Base-by-base conservation (phyloP, 2,888 invertebrate genomes). In the Hecatera dysodea region DNA sequence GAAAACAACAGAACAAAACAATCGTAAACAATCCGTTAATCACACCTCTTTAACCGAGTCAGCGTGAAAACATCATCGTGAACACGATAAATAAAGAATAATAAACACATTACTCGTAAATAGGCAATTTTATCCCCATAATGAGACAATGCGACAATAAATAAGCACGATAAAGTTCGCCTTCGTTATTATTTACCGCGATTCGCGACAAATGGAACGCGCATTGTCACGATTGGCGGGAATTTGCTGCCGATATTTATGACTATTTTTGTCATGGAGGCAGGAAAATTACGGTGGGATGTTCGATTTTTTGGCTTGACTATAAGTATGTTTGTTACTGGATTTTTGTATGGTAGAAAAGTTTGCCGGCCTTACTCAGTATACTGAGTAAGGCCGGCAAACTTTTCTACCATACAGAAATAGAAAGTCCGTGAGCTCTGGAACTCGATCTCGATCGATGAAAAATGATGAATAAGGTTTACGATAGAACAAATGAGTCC, bases 91-190 rank as follows among this genome's bases (percentile, higher is more conserved):
- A 83, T 78, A 78, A 77, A 80, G 75, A 69, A 76, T 76, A 74
- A 82, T 84, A 88, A 84, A 81, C 84, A 82, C 59, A 87, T 87
- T 85, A 88, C 83, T 86, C 85, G 80, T 83, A 82, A 86, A 86
- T 71, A 84, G 86, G 68, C 78, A 70, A 80, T 85, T 82, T 74
- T 84, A 84, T 85, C 78, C 80, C 75, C 82, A 90, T 93, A 94
- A 94, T 94, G 93, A 93, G 92, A 86, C 92, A 94, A 94, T 94
- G 93, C 93, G 92, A 87, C 92, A 87, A 94, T 95, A 94, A 94
- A 95, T 95, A 92, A 93, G 86, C 87, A 85, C 90, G 94, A 95
- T 95, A 95, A 94, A 94, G 90, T 91, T 87, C 84, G 74, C 74
- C 82, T 82, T 74, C 68, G 84, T 92, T 94, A 95, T 95, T 95